Evolutionary conservation across 2,797 vertebrate genomes (phyloP), one percentile per base, ranked within the genome.

Genomic region (Aselliscus stoliczkanus): DNA sequence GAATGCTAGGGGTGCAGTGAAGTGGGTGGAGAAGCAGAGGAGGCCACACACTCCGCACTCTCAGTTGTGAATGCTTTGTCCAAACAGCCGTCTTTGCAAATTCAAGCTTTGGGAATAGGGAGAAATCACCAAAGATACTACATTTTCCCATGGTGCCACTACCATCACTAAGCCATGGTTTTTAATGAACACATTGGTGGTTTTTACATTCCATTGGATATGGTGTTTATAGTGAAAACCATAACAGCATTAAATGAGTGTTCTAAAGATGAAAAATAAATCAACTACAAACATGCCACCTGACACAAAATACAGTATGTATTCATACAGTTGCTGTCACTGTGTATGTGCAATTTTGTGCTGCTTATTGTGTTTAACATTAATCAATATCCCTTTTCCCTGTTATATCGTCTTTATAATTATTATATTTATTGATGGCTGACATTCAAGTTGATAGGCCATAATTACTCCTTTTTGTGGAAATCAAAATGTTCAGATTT

Each of bases 191-290:
- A 64, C 8, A 42, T 42, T 42, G 42, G 42, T 42, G 42, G 42
- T 88, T 84, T 96, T 95, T 94, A 21, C 52, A 60, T 81, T 93
- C 52, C 84, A 17, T 21, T 92, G 44, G 65, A 75, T 93, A 70
- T 84, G 83, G 39, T 89, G 70, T 81, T 95, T 95, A 75, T 73
- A 31, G 84, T 65, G 90, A 76, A 95, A 96, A 77, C 70, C 27
- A 8, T 58, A 92, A 82, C 34, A 50, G 58, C 77, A 69, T 77
- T 93, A 82, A 88, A 85, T 88, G n/a, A 70, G 64, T 60, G 72
- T 79, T 92, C 64, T 3, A 50, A 92, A 79, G 50, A 77, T 69
- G 75, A 83, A 92, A 76, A 92, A 69, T 58, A 92, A 75, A 76
- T 94, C 72, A 92, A 44, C 50, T 23, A 37, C 27, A 81, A 75